A percentile compares a stretch with the other conserved stretches of the same genome.
Evolutionary conservation across 2,888 invertebrate genomes (phyloP).

Genomic region (Urechis unicinctus): DNA sequence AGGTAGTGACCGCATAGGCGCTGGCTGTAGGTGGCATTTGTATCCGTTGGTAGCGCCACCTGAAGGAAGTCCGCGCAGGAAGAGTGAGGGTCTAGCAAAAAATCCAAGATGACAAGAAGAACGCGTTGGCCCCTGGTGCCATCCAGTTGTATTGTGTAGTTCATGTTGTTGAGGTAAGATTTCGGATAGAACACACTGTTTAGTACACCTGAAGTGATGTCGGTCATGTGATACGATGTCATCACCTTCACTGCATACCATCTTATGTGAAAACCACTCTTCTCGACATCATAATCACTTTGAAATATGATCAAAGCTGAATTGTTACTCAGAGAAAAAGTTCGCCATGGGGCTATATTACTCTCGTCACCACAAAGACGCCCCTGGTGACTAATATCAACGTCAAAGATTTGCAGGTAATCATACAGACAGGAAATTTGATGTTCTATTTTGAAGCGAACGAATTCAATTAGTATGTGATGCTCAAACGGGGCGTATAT

Average conservation of each 20-base stretch:
- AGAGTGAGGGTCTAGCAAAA: neutral
- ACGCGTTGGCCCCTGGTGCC: slow-evolving; percentile 64
- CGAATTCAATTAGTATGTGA: no score
- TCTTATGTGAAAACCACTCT: slow-evolving; percentile 4
- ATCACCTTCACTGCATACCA: slow-evolving; percentile 1
- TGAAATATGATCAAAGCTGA: no score
- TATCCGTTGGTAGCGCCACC: no score
- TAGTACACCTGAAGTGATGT: slow-evolving; percentile 47
- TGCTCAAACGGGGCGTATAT: no score
- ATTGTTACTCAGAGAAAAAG: no score
- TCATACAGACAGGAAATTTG: slow-evolving; percentile 8
- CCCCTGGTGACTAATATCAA: no score
- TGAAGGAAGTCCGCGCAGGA: neutral
- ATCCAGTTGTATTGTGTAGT: slow-evolving; percentile 64
- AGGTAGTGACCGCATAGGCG: no score
- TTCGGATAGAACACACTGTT: slow-evolving; percentile 67
- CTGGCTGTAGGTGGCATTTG: no score
- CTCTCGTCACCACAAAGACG: no score
- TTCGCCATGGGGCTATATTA: no score
- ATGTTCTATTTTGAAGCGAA: slow-evolving; percentile 1
- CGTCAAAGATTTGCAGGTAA: no score
- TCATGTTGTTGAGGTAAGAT: slow-evolving; percentile 66
- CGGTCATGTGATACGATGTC: neutral
- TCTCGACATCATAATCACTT: slow-evolving; percentile 1
- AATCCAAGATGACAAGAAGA: slow-evolving; percentile 61